Evolutionary conservation across 1,140 invertebrate species (phyloP).

Genomic region (Trichonephila clavipes): DNA sequence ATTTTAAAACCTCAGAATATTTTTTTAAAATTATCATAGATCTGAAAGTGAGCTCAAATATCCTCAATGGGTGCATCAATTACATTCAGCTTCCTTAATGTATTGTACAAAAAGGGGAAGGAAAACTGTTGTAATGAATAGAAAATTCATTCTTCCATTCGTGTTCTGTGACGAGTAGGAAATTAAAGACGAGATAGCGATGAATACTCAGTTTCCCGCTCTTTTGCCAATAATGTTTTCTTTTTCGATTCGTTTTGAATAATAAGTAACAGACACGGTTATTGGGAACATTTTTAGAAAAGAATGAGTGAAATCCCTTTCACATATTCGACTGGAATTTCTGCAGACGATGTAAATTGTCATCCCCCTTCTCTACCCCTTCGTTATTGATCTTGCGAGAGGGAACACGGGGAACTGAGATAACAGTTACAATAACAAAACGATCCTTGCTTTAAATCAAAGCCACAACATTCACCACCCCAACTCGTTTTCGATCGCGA

Average conservation of each 20-base stretch:
- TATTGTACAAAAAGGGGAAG: too few species aligned
- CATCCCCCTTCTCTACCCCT: background rate
- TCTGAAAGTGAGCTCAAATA: background rate
- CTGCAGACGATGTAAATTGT: background rate
- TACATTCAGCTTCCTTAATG: background rate
- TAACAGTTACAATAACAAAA: slow-evolving; percentile 6
- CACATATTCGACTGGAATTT: background rate
- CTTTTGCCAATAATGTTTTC: background rate
- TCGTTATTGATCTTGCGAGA: background rate
- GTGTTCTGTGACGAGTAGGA: background rate
- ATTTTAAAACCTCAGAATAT: too few species aligned
- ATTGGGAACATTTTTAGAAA: background rate
- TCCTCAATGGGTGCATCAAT: background rate
- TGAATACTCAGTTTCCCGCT: background rate
- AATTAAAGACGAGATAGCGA: background rate
- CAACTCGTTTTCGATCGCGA: background rate
- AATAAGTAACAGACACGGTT: background rate
- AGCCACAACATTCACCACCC: background rate
- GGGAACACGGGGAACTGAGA: background rate
- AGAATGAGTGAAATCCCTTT: background rate
- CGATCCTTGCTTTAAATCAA: background rate
- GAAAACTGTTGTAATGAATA: background rate
- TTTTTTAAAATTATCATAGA: background rate
- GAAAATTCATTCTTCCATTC: background rate
- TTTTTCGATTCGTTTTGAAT: background rate